Evolutionary conservation across 2,888 invertebrate genomes (phyloP).

Genomic region (Mechanitis messenoides): DNA sequence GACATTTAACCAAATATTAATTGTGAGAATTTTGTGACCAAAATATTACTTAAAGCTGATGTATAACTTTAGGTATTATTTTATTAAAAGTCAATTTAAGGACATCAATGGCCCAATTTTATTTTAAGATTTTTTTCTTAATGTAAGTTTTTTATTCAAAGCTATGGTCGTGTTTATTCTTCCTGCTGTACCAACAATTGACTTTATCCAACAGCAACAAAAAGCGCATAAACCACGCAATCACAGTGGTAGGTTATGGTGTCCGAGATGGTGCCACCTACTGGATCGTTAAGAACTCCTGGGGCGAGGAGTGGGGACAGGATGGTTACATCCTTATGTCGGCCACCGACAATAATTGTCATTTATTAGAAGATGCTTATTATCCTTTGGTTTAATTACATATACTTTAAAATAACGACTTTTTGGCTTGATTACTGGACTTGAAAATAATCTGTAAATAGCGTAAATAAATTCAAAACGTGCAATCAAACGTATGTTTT

Average conservation of each 20-base stretch:
- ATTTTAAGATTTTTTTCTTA: neutral
- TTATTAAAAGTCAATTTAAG: too few relatives aligned
- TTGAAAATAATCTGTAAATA: constrained; percentile 11
- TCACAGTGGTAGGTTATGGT: constrained; percentile 48
- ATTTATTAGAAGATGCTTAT: constrained; percentile 35
- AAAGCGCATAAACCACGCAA: constrained; percentile 36
- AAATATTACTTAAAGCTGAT: too few relatives aligned
- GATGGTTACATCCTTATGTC: constrained; percentile 44
- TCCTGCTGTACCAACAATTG: neutral
- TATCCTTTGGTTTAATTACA: constrained; percentile 29
- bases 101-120: too few relatives aligned
- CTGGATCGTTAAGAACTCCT: constrained; percentile 56
- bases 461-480: constrained; percentile 23
- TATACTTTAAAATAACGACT: neutral
- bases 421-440: neutral
- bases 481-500: constrained; percentile 15
- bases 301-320: constrained; percentile 47
- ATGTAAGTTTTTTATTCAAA: neutral
- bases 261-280: constrained; percentile 39
- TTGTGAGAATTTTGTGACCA: too few relatives aligned
- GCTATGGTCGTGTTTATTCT: neutral
- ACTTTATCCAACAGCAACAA: constrained; percentile 16
- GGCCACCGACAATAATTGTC: constrained; percentile 42
- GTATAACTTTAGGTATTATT: too few relatives aligned
- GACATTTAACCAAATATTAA: too few relatives aligned